phyloP scores from a whole-genome alignment of 1,140 invertebrate species.

The Bombus affinis region DNA sequence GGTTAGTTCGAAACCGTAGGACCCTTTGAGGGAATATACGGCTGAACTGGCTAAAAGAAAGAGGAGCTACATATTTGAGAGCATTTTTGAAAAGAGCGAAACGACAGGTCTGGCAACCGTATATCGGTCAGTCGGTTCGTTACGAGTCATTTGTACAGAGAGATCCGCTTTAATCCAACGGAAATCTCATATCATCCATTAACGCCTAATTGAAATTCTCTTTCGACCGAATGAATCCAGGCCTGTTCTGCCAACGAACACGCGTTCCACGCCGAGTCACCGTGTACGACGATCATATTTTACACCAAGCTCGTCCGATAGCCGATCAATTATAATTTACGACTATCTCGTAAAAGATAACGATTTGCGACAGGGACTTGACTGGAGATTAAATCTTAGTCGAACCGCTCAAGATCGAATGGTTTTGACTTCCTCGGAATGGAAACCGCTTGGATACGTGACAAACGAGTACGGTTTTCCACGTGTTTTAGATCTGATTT shows the following conservation, averaged over 20 bases:
- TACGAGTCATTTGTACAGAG: conserved; percentile 46
- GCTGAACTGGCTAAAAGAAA: too few species aligned
- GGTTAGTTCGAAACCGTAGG: neutral
- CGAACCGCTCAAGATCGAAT: neutral
- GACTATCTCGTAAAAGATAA: conserved; percentile 65
- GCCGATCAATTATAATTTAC: conserved; percentile 69
- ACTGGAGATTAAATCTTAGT: neutral
- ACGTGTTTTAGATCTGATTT: neutral
- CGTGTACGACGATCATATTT: conserved; percentile 47
- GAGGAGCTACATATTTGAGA: neutral
- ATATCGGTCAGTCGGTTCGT: neutral
- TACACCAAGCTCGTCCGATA: neutral
- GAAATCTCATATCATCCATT: conserved; percentile 68
- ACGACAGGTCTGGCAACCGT: neutral
- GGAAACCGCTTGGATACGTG: neutral
- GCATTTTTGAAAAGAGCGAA: conserved; percentile 25
- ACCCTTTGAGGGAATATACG: conserved; percentile 5
- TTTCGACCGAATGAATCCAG: conserved; percentile 44
- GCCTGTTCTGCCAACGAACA: conserved; percentile 27
- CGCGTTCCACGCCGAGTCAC: conserved; percentile 14
- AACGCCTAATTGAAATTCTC: conserved; percentile 70
- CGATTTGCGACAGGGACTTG: conserved; percentile 36
- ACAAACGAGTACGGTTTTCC: neutral
- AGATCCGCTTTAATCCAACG: conserved; percentile 62
- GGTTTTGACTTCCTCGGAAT: neutral